Conservation (phyloP, 2,113 vertebrate genomes). For the Dissostichus mawsoni region DNA sequence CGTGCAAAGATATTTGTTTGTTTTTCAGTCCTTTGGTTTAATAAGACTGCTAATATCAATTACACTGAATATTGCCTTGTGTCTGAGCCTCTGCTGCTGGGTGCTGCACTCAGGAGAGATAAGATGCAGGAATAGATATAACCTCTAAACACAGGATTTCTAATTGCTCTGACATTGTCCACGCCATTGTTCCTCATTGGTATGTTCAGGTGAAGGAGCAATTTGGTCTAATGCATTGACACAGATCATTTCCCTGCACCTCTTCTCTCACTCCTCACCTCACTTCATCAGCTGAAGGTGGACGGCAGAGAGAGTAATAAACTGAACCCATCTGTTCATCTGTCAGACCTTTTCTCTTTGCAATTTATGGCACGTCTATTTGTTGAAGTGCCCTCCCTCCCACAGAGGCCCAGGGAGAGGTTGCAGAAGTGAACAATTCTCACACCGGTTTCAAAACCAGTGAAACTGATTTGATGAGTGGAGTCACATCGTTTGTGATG, state of each 20-base stretch:
- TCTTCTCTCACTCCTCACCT: constrained; percentile 66
- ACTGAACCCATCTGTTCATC: constrained; percentile 82
- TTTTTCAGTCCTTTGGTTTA: constrained; percentile 68
- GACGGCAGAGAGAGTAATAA: constrained; percentile 78
- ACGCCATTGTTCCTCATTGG: constrained; percentile 78
- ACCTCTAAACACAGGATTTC: constrained; percentile 71
- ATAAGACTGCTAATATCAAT: constrained; percentile 72
- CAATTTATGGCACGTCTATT: constrained; percentile 79
- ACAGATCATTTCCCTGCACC: constrained; percentile 80
- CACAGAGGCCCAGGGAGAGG: constrained; percentile 51
- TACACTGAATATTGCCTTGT: constrained; percentile 63
- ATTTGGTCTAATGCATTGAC: constrained; percentile 81
- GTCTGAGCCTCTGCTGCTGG: constrained; percentile 37
- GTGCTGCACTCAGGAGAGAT: constrained; percentile 48
- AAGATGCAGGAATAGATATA: constrained; percentile 57
- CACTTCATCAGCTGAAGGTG: constrained; percentile 73
- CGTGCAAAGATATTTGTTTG: constrained; percentile 62
- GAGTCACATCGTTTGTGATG: constrained; percentile 68
- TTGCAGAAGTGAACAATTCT: constrained; percentile 70
- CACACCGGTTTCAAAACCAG: constrained; percentile 62
- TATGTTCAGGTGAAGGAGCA: constrained; percentile 81
- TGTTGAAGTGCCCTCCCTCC: constrained; percentile 75
- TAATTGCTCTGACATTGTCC: constrained; percentile 81
- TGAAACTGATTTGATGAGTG: constrained; percentile 68
- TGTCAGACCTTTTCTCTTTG: constrained; percentile 80